Conservation (phyloP, 2,113 vertebrate species). For the Urocolius indicus region DNA sequence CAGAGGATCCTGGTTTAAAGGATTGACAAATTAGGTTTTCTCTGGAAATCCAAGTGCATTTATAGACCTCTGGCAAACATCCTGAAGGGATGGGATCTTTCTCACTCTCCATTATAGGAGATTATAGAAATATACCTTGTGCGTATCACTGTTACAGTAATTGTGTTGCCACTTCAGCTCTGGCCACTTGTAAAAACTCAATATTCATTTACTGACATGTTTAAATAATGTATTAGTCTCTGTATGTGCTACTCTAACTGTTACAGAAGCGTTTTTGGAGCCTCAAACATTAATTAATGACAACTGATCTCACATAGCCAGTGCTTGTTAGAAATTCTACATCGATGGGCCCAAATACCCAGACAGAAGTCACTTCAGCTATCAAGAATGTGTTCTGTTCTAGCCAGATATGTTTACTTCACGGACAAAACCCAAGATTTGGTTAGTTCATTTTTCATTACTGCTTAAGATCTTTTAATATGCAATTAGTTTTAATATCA, state of each 20-base stretch:
- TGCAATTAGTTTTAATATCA: neutral
- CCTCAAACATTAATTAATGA: neutral
- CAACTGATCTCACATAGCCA: neutral
- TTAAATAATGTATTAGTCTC: neutral
- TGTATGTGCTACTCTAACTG: neutral
- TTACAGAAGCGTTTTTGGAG: neutral
- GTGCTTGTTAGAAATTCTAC: neutral
- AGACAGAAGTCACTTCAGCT: neutral
- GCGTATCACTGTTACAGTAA: neutral
- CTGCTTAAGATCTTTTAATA: neutral
- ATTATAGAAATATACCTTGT: neutral
- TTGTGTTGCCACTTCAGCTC: neutral
- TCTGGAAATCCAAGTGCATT: neutral
- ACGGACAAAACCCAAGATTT: neutral
- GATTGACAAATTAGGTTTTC: neutral
- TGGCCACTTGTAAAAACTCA: neutral
- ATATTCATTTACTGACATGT: neutral
- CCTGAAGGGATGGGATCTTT: neutral
- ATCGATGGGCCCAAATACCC: neutral
- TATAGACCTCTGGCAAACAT: neutral
- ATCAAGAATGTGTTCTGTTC: neutral
- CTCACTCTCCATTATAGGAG: neutral
- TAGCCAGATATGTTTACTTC: neutral
- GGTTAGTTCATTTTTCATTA: neutral
- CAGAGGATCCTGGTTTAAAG: neutral